Evolutionary conservation across 2,113 vertebrate species (phyloP), one percentile per base, ranked within the genome.

Genomic region (Elgaria multicarinata): DNA sequence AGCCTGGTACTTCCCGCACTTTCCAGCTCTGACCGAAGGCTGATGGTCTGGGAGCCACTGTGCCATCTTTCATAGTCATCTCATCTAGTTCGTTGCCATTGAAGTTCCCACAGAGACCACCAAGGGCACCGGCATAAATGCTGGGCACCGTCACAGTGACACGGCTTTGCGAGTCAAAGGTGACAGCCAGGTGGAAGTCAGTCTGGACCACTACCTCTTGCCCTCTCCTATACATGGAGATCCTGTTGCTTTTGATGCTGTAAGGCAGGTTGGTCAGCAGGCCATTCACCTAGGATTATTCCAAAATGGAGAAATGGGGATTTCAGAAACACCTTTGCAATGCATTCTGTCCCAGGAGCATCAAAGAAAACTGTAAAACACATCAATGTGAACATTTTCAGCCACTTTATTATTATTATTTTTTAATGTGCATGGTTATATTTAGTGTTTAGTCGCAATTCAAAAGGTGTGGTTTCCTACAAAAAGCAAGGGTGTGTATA

Each of bases 91-190:
- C 33, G 85, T 96, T 67, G 22, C 93, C 87, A 3, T 97, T 97
- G 86, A 95, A 97, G 92, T 97, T 97, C 20, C 96, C 96, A 87
- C 97, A 97, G 14, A 97, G 95, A 1, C 97, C 97, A 4, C 95
- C 94, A 16, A 96, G 33, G 4, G 53, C 79, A 2, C 93, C 92
- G 64, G 87, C 94, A 44, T 94, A 97, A 90, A 81, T 92, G 33
- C 88, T 95, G 31, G 93, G 92, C 0, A 92, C 91, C 12, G 93
- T 89, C 67, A 96, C 88, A 2, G 90, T 93, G 28, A 97, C 91
- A 69, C 91, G 91, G 55, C 93, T 90, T n/a, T 93, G 93, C 94
- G 95, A 94, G 83, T 96, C 95, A 28, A 96, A 96, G 64, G 93
- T 89, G 10, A 97, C 92, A 20, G 86, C 90, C 69, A 97, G 87